Conservation (phyloP, 2,888 invertebrate species). For the Stenodera caucasica region DNA sequence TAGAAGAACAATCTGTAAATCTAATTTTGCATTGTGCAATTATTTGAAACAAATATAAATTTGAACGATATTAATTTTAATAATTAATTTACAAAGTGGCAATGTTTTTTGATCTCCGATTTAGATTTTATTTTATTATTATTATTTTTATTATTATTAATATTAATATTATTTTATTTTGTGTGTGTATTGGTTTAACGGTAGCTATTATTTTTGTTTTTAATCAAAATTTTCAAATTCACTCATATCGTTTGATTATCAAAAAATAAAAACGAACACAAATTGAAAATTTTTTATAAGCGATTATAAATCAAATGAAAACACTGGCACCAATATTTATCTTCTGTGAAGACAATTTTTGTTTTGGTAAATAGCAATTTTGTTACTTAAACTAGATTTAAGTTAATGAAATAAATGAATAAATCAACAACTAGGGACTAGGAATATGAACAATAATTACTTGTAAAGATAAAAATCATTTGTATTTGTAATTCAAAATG, state of each 20-base stretch:
- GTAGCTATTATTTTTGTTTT: conserved; percentile 43
- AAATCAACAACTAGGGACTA: conserved; percentile 24
- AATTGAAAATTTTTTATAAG: conserved; percentile 9
- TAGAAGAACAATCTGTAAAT: conserved; percentile 20
- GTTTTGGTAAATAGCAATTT: conserved; percentile 6
- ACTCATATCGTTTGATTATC: conserved; percentile 14
- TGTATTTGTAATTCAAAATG: conserved; percentile 33
- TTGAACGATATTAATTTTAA: conserved; percentile 18
- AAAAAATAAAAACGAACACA: conserved; percentile 15
- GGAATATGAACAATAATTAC: conserved; percentile 33
- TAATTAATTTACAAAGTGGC: conserved; percentile 49
- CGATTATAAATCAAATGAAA: conserved; percentile 31
- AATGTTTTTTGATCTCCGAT: conserved; percentile 55
- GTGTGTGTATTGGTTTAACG: conserved; percentile 33
- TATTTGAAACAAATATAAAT: conserved; percentile 25
- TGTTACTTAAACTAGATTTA: conserved; percentile 26
- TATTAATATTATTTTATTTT: conserved; percentile 18
- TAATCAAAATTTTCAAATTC: conserved; percentile 5
- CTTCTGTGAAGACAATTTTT: conserved; percentile 49
- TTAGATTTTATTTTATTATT: conserved; percentile 34
- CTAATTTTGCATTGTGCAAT: conserved; percentile 37
- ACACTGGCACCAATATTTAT: conserved; percentile 44
- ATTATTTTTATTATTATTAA: conserved; percentile 19
- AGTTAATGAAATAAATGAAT: conserved; percentile 13
- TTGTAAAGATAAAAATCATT: conserved; percentile 21